A percentile compares a stretch with the other conserved stretches of the same genome.
Conservation (phyloP, 2,797 vertebrate species). For the Pipistrellus pipistrellus region DNA sequence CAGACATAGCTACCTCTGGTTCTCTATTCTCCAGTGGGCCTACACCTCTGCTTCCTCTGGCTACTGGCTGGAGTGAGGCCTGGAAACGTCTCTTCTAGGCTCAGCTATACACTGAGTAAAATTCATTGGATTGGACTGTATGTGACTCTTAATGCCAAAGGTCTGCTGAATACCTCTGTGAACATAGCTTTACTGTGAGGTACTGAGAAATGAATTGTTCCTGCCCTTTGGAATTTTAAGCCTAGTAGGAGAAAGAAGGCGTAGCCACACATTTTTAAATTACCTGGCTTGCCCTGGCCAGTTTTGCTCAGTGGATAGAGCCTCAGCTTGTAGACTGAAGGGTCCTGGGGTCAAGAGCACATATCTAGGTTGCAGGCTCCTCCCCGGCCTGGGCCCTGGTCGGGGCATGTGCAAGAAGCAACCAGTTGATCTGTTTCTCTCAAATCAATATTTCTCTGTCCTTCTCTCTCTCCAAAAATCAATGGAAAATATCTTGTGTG, state of each 20-base stretch:
- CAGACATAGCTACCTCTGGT: neutral
- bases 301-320: too few relatives aligned
- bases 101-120: neutral
- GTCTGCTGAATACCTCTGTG: neutral
- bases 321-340: too few relatives aligned
- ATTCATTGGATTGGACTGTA: neutral
- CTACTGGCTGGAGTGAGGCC: neutral
- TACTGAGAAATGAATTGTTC: neutral
- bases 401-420: too few relatives aligned
- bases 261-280: neutral
- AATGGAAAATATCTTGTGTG: too few relatives aligned
- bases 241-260: constrained; percentile 3
- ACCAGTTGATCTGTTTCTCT: too few relatives aligned
- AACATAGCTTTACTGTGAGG: neutral
- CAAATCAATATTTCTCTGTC: too few relatives aligned
- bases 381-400: too few relatives aligned
- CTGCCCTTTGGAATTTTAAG: constrained; percentile 13
- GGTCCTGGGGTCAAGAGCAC: too few relatives aligned
- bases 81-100: constrained; percentile 34
- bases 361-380: too few relatives aligned
- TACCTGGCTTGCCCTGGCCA: constrained; percentile 91
- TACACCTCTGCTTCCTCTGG: neutral
- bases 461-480: too few relatives aligned
- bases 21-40: constrained; percentile 32
- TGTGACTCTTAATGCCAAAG: neutral